A percentile compares a stretch with the other conserved stretches of the same genome.
Conservation (phyloP, 2,888 invertebrate species). For the Dendrolimus pini region DNA sequence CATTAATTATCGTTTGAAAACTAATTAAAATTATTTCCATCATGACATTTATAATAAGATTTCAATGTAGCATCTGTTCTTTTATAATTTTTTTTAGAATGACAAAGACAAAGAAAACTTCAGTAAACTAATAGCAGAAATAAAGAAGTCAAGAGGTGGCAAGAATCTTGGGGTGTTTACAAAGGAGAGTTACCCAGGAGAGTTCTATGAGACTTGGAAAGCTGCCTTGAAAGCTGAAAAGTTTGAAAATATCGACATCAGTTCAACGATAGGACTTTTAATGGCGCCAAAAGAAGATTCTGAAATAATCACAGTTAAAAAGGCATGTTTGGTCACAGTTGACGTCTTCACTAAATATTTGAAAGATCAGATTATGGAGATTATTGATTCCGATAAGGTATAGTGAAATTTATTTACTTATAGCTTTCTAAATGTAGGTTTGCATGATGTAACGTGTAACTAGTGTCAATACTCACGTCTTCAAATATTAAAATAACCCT, state of each 20-base stretch:
- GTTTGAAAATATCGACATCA: constrained; percentile 92
- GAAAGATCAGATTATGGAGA: constrained; percentile 98
- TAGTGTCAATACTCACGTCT: neutral
- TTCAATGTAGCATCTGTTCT: too few species aligned
- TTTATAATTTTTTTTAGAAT: constrained; percentile 61
- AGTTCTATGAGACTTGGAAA: constrained; percentile 96
- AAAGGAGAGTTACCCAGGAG: constrained; percentile 96
- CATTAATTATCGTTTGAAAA: too few species aligned
- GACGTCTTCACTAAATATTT: constrained; percentile 98
- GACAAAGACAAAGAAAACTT: constrained; percentile 97
- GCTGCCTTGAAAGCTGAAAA: constrained; percentile 83
- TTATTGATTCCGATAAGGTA: constrained; percentile 97
- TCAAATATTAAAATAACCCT: neutral
- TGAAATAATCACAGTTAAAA: constrained; percentile 92
- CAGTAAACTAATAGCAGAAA: constrained; percentile 84
- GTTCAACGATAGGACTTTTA: constrained; percentile 87
- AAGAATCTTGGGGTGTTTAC: constrained; percentile 92
- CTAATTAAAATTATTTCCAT: too few species aligned
- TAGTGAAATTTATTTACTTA: neutral
- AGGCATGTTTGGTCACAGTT: constrained; percentile 94
- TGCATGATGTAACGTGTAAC: neutral
- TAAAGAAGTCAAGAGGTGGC: constrained; percentile 92
- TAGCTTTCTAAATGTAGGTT: too few species aligned
- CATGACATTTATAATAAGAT: too few species aligned
- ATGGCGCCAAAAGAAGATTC: constrained; percentile 97